These are phyloP conservation scores for Drosophila prosaltans DNA, from an alignment of 1,140 invertebrate genomes.

Conservation along the genomic window DNA sequence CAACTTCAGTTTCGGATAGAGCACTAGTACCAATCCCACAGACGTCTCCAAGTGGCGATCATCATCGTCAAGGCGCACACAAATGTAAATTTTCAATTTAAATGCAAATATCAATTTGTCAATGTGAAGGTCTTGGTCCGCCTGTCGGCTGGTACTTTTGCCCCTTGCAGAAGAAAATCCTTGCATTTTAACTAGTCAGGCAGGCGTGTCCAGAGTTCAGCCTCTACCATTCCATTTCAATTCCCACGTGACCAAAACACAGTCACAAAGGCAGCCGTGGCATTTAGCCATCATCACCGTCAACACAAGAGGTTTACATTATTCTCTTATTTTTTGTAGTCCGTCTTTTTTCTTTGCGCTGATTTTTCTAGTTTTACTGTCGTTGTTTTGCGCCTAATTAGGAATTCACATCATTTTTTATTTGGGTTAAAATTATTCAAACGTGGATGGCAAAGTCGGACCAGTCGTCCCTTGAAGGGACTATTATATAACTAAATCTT, in stretches of 20 bases:
- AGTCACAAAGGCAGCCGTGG: conserved; percentile 60
- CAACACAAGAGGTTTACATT: conserved; percentile 33
- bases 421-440: conserved; percentile 83
- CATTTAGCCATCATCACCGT: conserved; percentile 78
- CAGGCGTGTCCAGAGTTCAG: conserved; percentile 62
- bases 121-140: conserved; percentile 51
- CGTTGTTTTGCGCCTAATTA: conserved; percentile 71
- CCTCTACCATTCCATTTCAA: conserved; percentile 41
- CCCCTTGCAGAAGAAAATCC: conserved; percentile 50
- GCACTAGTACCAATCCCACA: conserved; percentile 13
- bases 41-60: conserved; percentile 51
- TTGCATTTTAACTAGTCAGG: conserved; percentile 80
- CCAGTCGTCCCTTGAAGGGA: conserved; percentile 26
- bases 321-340: conserved; percentile 16
- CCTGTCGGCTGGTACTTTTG: conserved; percentile 22
- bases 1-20: neutral
- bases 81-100: conserved; percentile 83
- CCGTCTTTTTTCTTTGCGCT: conserved; percentile 43
- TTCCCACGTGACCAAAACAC: conserved; percentile 67
- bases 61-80: conserved; percentile 57
- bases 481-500: conserved; percentile 50
- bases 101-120: conserved; percentile 83
- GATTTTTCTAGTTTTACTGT: conserved; percentile 45
- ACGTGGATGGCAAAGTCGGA: conserved; percentile 49
- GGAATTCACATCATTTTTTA: conserved; percentile 83